phyloP scores from a whole-genome alignment of 2,888 invertebrate genomes.

The Seira musarum region DNA sequence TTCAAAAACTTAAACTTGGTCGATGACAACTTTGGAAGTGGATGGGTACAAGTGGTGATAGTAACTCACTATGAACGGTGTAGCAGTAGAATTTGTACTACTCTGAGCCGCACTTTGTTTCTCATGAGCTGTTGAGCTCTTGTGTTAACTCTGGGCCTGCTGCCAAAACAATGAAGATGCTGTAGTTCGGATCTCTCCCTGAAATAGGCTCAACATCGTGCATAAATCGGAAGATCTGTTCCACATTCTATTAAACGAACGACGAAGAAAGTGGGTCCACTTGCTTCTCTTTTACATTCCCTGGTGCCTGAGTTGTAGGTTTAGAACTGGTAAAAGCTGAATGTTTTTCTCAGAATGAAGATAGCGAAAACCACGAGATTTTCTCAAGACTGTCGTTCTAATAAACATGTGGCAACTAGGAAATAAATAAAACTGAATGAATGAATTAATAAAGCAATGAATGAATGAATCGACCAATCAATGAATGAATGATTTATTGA shows the following conservation, averaged over 20 bases:
- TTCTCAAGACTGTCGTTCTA: not conserved
- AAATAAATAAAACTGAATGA: too few relatives aligned
- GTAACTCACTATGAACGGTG: too few relatives aligned
- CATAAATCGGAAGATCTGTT: slow-evolving; percentile 9
- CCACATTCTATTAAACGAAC: not conserved
- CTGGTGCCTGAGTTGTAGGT: too few relatives aligned
- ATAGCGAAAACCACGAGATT: not conserved
- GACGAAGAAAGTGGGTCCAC: not conserved
- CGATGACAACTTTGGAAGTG: too few relatives aligned
- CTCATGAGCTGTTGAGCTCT: too few relatives aligned
- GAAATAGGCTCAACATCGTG: slow-evolving; percentile 38
- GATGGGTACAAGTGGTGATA: too few relatives aligned
- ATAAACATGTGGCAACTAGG: too few relatives aligned
- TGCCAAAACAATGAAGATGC: slow-evolving; percentile 44
- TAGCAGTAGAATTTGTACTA: slow-evolving; percentile 1
- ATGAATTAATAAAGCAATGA: too few relatives aligned
- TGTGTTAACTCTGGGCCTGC: slow-evolving; percentile 29
- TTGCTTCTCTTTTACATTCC: not conserved
- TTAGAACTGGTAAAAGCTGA: not conserved
- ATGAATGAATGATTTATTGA: too few relatives aligned
- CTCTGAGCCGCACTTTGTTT: too few relatives aligned
- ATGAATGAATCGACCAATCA: too few relatives aligned
- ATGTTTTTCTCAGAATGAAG: not conserved
- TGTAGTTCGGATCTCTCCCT: slow-evolving; percentile 34
- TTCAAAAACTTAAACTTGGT: too few relatives aligned